Conservation (phyloP, 2,113 vertebrate species). For the Sinosuthora webbiana region DNA sequence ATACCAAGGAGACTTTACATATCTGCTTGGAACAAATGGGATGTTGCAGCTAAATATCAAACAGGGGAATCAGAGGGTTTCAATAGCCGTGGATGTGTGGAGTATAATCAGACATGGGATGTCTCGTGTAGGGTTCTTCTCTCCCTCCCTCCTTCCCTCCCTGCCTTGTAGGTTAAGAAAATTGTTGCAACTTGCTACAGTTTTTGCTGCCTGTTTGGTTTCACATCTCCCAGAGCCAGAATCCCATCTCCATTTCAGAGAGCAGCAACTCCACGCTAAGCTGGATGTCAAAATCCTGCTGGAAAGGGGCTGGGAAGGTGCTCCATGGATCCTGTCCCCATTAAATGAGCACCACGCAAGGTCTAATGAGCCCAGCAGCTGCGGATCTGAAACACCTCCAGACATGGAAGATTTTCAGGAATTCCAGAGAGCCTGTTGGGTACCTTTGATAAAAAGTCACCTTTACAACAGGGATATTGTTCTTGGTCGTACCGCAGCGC, state of each 20-base stretch:
- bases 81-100: conserved; percentile 41
- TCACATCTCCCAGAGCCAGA: background rate
- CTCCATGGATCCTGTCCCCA: background rate
- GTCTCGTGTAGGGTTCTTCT: conserved; percentile 4
- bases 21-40: conserved; percentile 64
- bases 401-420: background rate
- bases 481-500: background rate
- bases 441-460: conserved; percentile 32
- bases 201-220: conserved; percentile 9
- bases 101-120: conserved; percentile 52
- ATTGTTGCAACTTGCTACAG: background rate
- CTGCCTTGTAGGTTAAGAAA: conserved; percentile 16
- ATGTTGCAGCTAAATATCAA: conserved; percentile 61
- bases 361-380: background rate
- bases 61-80: conserved; percentile 52
- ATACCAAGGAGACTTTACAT: conserved; percentile 60
- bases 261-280: background rate
- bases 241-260: background rate
- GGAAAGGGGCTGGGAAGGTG: background rate
- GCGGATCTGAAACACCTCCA: background rate
- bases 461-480: conserved; percentile 22
- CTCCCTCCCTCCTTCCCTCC: background rate
- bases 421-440: conserved; percentile 1
- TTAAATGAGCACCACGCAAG: background rate
- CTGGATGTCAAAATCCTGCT: background rate